These are phyloP conservation scores for Rambutsinella grinnellia DNA, from an alignment of 2,888 invertebrate genomes.

Conservation along the genomic window DNA sequence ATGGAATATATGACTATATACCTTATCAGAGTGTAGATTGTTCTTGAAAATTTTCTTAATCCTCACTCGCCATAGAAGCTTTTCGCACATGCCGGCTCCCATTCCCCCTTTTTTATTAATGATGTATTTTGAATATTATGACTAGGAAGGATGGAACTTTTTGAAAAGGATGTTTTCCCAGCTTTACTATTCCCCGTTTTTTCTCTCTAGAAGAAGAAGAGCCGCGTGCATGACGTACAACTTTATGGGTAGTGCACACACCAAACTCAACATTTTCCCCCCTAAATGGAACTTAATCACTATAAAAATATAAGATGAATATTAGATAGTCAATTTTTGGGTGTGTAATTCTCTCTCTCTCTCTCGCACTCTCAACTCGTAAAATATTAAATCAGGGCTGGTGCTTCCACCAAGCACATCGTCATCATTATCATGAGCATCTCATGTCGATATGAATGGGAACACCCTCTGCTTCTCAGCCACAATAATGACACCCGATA, in stretches of 20 bases:
- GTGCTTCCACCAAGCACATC: neutral
- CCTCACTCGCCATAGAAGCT: slow-evolving; percentile 14
- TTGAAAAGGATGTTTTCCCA: neutral
- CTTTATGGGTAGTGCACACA: neutral
- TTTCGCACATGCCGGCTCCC: slow-evolving; percentile 37
- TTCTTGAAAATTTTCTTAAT: slow-evolving; percentile 28
- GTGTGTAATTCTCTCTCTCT: neutral
- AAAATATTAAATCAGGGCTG: slow-evolving; percentile 16
- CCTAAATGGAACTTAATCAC: neutral
- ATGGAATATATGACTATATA: neutral
- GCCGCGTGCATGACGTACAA: neutral
- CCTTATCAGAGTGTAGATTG: neutral
- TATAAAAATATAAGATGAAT: neutral
- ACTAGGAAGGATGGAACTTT: neutral
- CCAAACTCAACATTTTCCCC: neutral
- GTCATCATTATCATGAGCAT: neutral
- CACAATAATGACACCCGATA: slow-evolving; percentile 11
- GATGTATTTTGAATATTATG: slow-evolving; percentile 21
- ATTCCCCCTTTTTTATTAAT: slow-evolving; percentile 28
- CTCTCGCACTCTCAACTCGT: too few relatives aligned
- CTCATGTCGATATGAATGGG: neutral
- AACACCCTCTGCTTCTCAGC: slow-evolving; percentile 17
- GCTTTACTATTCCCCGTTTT: neutral
- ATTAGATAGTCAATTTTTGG: slow-evolving; percentile 3
- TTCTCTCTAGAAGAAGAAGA: neutral